Evolutionary conservation across 2,888 invertebrate species (phyloP).

Genomic region (Campaea margaritaria): DNA sequence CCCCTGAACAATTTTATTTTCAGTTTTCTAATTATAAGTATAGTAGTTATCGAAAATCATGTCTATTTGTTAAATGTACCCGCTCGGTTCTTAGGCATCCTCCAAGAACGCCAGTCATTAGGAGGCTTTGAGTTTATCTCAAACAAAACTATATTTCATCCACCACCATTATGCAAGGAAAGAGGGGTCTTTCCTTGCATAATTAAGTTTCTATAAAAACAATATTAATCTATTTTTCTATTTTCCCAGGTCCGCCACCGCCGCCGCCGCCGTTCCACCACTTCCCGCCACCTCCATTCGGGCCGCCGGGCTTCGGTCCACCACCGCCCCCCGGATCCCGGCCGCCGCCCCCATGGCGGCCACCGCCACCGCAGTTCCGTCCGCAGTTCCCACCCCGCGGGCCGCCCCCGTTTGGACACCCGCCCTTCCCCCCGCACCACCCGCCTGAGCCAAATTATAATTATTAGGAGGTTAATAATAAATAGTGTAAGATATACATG

Average conservation of each 20-base stretch:
- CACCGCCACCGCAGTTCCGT: conserved; percentile 61
- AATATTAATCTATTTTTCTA: conserved; percentile 47
- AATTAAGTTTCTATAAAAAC: no score
- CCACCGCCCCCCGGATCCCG: conserved; percentile 83
- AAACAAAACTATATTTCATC: no score
- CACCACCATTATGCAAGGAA: no score
- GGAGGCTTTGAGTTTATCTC: no score
- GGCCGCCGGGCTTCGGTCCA: conserved; percentile 73
- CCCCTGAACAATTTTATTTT: no score
- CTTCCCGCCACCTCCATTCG: conserved; percentile 63
- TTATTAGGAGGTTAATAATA: conserved; percentile 61
- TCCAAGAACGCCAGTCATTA: no score
- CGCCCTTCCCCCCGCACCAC: conserved; percentile 87
- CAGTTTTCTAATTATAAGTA: no score
- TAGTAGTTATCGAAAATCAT: no score
- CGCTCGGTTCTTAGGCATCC: no score
- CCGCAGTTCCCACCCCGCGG: conserved; percentile 68
- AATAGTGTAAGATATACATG: conserved; percentile 30
- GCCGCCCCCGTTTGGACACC: conserved; percentile 87
- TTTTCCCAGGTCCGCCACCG: conserved; percentile 59
- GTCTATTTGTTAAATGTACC: no score
- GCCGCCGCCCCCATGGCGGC: conserved; percentile 84
- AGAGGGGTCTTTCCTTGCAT: no score
- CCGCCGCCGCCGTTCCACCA: conserved; percentile 71
- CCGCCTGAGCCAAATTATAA: conserved; percentile 82